These are phyloP conservation scores for Siderastrea radians DNA, from an alignment of 92 coral and sea anemone species.

Conservation along the genomic window DNA sequence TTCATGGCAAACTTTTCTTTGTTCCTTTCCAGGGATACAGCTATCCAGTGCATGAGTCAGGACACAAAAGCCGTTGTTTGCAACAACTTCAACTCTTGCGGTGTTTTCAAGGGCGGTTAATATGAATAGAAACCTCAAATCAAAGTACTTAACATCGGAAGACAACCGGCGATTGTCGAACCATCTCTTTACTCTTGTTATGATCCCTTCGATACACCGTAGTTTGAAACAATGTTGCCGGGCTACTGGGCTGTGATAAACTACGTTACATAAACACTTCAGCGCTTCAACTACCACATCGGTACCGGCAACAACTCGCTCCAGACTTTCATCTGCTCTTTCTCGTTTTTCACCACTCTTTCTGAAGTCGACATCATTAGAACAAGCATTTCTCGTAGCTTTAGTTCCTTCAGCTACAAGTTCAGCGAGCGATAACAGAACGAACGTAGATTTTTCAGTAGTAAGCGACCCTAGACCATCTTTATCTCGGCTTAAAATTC, in stretches of 20 bases:
- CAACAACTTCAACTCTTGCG: slow-evolving; percentile 78
- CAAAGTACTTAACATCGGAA: slow-evolving; percentile 83
- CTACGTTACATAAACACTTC: slow-evolving; percentile 96
- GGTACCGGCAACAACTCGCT: slow-evolving; percentile 50
- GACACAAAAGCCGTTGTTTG: slow-evolving; percentile 75
- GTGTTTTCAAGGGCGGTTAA: slow-evolving; percentile 89
- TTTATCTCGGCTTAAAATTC: slow-evolving; percentile 92
- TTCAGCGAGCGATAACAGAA: slow-evolving; percentile 81
- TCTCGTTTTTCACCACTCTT: slow-evolving; percentile 32
- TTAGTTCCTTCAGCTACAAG: slow-evolving; percentile 51
- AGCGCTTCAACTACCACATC: slow-evolving; percentile 84
- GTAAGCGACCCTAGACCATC: slow-evolving; percentile 84
- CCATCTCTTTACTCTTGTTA: slow-evolving; percentile 77
- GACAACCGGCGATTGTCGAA: slow-evolving; percentile 74
- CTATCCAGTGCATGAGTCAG: slow-evolving; percentile 87
- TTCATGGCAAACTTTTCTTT: slow-evolving; percentile 75
- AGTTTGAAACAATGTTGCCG: slow-evolving; percentile 79
- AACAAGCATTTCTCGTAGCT: slow-evolving; percentile 22
- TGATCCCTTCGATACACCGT: slow-evolving; percentile 72
- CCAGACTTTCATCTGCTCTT: slow-evolving; percentile 8
- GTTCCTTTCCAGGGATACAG: slow-evolving; percentile 84
- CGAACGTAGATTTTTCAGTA: slow-evolving; percentile 80
- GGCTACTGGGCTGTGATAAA: slow-evolving; percentile 84
- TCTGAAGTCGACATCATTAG: slow-evolving; percentile 43
- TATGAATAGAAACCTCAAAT: slow-evolving; percentile 90